Evolutionary conservation across 2,888 invertebrate genomes (phyloP), one percentile per base, ranked within the genome.

Genomic region (Chorisops tibialis): DNA sequence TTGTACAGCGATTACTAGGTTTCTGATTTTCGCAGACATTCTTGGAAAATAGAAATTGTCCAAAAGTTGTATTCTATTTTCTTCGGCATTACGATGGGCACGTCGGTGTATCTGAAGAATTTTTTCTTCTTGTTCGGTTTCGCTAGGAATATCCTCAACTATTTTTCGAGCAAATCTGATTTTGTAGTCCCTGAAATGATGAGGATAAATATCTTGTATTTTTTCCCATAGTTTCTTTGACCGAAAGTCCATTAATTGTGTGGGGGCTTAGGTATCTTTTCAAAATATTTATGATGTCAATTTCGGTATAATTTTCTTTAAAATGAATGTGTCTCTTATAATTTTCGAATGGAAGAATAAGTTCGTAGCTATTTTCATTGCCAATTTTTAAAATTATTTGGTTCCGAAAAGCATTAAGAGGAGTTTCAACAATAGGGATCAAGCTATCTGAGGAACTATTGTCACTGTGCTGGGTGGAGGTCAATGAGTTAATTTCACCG

Each of bases 41-140:
- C 48, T 30, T 1, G 49, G 59, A 38, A 59, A 66, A 38, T 64
- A 66, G 16, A 47, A 66, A 1, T 37, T 65, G 48, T 62, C 51
- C 9, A 63, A 12, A 4, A 66, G 39, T 59, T 66, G 64, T 12
- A 38, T 9, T 51, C 51, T 39, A 16, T 66, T 66, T 21, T 63
- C 64, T 24, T 49, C 41, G 2, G 61, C 52, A 21, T 65, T 63
- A 4, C 60, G 56, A 61, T 65, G 64, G 6, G 63, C 63, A 45
- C 65, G 41, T 45, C 49, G 56, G 21, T 65, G 63, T 7, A 51
- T 51, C 16, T 52, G n/a, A 18, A 63, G 50, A 19, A 65, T 63
- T 37, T 54, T 60, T 18, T 64, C 63, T n/a, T 56, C 54, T 50
- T 63, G 61, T 48, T 61, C 48, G 11, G 2, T 14, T 38, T 63